Evolutionary conservation across 2,113 vertebrate genomes (phyloP).

Genomic region (Sorex fumeus): DNA sequence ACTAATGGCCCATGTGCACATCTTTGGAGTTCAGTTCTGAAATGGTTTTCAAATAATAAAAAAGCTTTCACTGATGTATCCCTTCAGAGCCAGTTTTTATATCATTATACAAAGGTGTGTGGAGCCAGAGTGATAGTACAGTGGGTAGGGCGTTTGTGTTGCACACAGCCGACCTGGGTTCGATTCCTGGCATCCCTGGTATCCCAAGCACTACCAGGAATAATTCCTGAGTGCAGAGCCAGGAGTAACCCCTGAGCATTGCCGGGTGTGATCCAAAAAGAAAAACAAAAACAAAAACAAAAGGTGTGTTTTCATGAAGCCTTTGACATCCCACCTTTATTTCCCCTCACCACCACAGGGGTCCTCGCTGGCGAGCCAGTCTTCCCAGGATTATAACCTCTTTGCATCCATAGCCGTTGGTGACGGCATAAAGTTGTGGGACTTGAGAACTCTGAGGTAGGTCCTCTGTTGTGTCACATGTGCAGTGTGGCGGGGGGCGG

Average conservation of each 20-base stretch:
- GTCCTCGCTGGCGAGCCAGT: slow-evolving; percentile 90
- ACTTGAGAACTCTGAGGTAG: slow-evolving; percentile 93
- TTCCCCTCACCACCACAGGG: slow-evolving; percentile 87
- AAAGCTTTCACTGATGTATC: not conserved
- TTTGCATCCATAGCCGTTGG: slow-evolving; percentile 93
- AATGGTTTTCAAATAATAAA: not conserved
- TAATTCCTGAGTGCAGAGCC: too few species aligned
- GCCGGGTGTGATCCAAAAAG: too few species aligned
- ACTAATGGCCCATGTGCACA: too few species aligned
- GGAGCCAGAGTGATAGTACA: too few species aligned
- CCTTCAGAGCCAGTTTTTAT: not conserved
- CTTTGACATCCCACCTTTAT: not conserved
- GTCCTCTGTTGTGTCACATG: not conserved
- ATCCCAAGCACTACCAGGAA: too few species aligned
- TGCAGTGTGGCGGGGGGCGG: too few species aligned
- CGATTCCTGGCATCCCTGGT: too few species aligned
- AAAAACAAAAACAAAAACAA: too few species aligned
- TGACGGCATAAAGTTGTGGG: slow-evolving; percentile 95
- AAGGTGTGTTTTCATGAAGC: too few species aligned
- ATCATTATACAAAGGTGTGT: not conserved
- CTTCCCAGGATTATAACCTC: slow-evolving; percentile 91
- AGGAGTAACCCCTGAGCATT: too few species aligned
- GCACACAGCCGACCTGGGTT: too few species aligned
- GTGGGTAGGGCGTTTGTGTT: too few species aligned
- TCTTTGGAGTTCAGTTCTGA: not conserved